Conservation (phyloP, 92 coral and sea anemone species). For the Hydrozoanthus gracilis region DNA sequence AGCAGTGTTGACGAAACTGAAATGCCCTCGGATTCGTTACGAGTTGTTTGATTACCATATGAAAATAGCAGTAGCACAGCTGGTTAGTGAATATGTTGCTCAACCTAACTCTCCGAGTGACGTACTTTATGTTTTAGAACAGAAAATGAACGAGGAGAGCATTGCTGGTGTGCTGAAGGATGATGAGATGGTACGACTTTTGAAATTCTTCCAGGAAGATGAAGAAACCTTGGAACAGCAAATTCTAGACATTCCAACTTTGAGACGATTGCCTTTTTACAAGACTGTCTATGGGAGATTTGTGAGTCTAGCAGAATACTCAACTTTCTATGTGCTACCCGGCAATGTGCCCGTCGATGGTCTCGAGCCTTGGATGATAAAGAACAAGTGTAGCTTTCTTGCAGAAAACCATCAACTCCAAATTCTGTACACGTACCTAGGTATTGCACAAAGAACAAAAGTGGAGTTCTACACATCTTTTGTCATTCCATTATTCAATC, state of each 20-base stretch:
- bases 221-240: conserved; percentile 15
- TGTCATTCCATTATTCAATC: conserved; percentile 48
- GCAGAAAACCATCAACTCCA: conserved; percentile 43
- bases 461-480: conserved; percentile 49
- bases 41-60: conserved; percentile 5
- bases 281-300: conserved; percentile 45
- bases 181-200: conserved; percentile 41
- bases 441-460: conserved; percentile 21
- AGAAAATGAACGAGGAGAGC: conserved; percentile 22
- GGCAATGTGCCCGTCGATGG: conserved; percentile 46
- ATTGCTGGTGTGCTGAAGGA: conserved; percentile 31
- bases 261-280: conserved; percentile 61
- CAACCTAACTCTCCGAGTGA: conserved; percentile 56
- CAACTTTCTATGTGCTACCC: conserved; percentile 46
- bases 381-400: conserved; percentile 36
- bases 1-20: conserved; percentile 4
- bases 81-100: conserved; percentile 51
- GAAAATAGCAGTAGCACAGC: conserved; percentile 6
- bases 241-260: conserved; percentile 24
- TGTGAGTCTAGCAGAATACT: conserved; percentile 35
- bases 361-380: conserved; percentile 34
- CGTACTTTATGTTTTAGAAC: conserved; percentile 48
- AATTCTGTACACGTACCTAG: conserved; percentile 44
- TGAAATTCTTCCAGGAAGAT: conserved; percentile 60
- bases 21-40: conserved; percentile 18